Evolutionary conservation across 2,797 vertebrate genomes (phyloP).

Genomic region (Dendrocincla tyrannina): DNA sequence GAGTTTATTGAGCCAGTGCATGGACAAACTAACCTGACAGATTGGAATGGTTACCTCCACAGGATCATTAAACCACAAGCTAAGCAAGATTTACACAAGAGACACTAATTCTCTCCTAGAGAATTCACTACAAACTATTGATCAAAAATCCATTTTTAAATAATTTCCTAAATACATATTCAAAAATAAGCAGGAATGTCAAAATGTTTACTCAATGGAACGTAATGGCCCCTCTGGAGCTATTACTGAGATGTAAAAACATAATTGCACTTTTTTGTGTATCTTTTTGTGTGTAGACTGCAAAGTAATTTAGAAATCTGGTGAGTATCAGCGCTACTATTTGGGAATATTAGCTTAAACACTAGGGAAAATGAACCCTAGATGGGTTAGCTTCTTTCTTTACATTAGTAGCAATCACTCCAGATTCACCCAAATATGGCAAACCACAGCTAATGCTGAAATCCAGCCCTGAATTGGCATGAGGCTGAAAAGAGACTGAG

Average conservation of each 20-base stretch:
- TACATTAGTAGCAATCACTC: not conserved
- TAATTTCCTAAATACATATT: not conserved
- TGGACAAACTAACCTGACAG: not conserved
- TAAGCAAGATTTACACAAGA: not conserved
- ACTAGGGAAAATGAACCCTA: not conserved
- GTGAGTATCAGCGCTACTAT: not conserved
- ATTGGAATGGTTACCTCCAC: not conserved
- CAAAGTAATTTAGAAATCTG: not conserved
- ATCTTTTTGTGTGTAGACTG: not conserved
- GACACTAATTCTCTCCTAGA: not conserved
- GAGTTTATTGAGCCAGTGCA: not conserved
- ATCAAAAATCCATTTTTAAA: constrained; percentile 12
- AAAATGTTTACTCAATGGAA: constrained; percentile 3
- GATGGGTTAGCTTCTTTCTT: not conserved
- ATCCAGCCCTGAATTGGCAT: not conserved
- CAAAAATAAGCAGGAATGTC: not conserved
- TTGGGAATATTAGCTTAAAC: not conserved
- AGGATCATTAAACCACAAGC: constrained; percentile 12
- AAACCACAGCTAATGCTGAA: not conserved
- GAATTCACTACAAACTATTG: not conserved
- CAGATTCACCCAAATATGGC: not conserved
- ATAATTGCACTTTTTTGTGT: not conserved
- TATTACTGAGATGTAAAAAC: not conserved
- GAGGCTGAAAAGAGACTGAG: not conserved
- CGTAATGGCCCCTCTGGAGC: not conserved